Percentiles rank a stretch among this genome's conserved stretches.
phyloP scores from a whole-genome alignment of 2,113 vertebrate species.

The Urocolius indicus region DNA sequence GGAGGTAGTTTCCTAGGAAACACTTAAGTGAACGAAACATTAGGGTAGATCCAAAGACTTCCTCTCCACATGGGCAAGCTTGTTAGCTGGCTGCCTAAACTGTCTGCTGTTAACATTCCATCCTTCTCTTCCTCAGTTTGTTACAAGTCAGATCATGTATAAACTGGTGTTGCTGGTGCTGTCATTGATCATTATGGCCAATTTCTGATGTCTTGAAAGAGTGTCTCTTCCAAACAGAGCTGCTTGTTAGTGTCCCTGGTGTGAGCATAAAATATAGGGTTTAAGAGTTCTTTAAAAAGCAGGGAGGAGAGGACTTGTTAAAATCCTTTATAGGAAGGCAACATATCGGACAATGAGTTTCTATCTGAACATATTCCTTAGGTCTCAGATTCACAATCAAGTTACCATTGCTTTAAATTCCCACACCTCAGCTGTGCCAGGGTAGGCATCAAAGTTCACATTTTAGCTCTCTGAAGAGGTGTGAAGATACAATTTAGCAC shows the following conservation, averaged over 20 bases:
- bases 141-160: background rate
- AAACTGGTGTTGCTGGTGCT: background rate
- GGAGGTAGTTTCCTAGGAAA: slow-evolving; percentile 51
- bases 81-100: background rate
- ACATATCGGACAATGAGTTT: background rate
- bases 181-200: fast-evolving
- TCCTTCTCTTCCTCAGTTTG: too few species aligned
- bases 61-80: background rate
- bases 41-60: background rate
- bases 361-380: background rate
- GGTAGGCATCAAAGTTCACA: background rate
- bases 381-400: background rate
- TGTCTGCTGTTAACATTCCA: background rate
- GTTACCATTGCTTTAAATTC: background rate
- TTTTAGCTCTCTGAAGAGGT: background rate
- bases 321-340: background rate
- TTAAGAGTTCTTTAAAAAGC: background rate
- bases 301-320: background rate
- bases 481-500: fast-evolving
- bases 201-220: background rate
- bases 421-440: background rate
- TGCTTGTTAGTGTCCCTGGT: background rate
- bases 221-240: background rate
- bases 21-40: background rate
- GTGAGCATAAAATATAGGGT: background rate